Evolutionary conservation across 2,888 invertebrate genomes (phyloP).

Genomic region (Tiliacea aurago): DNA sequence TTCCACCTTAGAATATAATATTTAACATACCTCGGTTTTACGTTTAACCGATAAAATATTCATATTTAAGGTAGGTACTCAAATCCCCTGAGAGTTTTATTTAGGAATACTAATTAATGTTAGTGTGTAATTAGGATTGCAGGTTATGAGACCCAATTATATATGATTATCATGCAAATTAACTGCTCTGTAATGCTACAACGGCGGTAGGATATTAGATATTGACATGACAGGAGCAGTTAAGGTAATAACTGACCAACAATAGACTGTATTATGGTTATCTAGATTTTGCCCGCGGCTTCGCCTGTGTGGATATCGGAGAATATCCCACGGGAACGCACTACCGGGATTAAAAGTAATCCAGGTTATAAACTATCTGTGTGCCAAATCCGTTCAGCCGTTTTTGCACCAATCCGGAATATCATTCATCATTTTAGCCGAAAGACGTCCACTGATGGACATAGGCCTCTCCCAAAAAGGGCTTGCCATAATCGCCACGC

Average conservation of each 20-base stretch:
- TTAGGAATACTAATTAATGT: conserved; percentile 59
- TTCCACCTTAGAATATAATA: conserved; percentile 11
- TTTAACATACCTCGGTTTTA: conserved; percentile 11
- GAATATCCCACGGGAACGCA: too few relatives aligned
- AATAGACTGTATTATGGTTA: neutral
- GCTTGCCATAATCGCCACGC: too few relatives aligned
- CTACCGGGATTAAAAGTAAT: too few relatives aligned
- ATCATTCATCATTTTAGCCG: too few relatives aligned
- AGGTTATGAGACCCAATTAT: conserved; percentile 48
- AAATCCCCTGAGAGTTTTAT: conserved; percentile 45
- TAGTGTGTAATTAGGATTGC: conserved; percentile 58
- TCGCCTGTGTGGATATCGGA: too few relatives aligned
- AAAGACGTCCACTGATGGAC: too few relatives aligned
- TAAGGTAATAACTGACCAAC: conserved; percentile 6
- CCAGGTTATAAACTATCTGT: too few relatives aligned
- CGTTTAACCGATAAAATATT: conserved; percentile 37
- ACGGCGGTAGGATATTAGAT: neutral
- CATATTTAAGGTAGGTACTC: conserved; percentile 18
- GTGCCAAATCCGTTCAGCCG: too few relatives aligned
- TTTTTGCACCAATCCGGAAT: too few relatives aligned
- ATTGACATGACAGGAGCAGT: conserved; percentile 13
- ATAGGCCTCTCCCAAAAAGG: too few relatives aligned
- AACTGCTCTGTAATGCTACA: conserved; percentile 34
- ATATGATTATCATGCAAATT: conserved; percentile 65
- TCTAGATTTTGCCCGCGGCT: too few relatives aligned